phyloP scores from a whole-genome alignment of 2,888 invertebrate genomes.

The Liposcelis brunnea region DNA sequence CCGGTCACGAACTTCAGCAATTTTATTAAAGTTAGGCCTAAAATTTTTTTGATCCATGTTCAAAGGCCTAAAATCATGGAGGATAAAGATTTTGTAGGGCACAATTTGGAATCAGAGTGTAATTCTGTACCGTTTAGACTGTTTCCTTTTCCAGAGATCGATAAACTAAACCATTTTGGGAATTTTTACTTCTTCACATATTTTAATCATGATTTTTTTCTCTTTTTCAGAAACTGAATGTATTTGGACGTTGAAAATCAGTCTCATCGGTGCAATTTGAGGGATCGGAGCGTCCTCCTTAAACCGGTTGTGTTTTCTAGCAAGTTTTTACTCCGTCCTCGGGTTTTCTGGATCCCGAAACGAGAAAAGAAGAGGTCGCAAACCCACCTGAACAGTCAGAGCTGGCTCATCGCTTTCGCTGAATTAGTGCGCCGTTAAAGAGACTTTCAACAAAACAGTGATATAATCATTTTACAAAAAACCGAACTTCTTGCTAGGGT shows the following conservation, averaged over 20 bases:
- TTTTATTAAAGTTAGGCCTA: no score
- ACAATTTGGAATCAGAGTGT: no score
- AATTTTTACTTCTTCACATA: neutral
- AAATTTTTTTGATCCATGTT: no score
- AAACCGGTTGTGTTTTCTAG: conserved; percentile 18
- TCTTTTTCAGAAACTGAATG: conserved; percentile 17
- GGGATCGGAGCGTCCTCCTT: conserved; percentile 14
- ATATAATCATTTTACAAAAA: neutral
- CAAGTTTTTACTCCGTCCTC: conserved; percentile 14
- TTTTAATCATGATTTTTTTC: neutral
- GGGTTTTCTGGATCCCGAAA: conserved; percentile 25
- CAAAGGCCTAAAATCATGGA: no score
- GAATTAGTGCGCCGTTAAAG: conserved; percentile 8
- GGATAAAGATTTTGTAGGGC: no score
- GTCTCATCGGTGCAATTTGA: conserved; percentile 2
- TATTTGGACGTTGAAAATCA: conserved; percentile 12
- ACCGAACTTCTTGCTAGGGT: no score
- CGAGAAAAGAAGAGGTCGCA: conserved; percentile 23
- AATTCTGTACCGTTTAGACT: no score
- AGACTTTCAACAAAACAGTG: no score
- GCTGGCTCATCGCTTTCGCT: conserved; percentile 9
- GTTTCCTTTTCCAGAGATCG: no score
- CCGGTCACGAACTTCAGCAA: no score
- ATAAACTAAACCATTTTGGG: no score
- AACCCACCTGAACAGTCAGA: conserved; percentile 1